Evolutionary conservation across 2,888 invertebrate species (phyloP).

Genomic region (Hirtodrosophila duncani): DNA sequence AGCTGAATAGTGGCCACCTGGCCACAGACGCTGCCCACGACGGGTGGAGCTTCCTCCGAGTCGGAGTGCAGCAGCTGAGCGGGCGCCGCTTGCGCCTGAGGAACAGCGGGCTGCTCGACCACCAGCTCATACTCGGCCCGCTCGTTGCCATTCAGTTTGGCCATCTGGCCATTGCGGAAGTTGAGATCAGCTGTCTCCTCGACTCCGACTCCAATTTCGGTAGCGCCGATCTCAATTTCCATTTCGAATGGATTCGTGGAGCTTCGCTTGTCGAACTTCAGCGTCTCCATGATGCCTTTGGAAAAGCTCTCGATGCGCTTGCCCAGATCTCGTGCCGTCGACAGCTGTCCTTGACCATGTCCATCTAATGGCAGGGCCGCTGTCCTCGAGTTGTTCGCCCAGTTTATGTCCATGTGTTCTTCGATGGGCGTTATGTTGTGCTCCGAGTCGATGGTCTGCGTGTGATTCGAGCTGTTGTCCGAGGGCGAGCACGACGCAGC

Average conservation of each 20-base stretch:
- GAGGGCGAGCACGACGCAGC: constrained; percentile 80
- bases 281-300: constrained; percentile 78
- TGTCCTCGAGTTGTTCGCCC: constrained; percentile 77
- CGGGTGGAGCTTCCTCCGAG: constrained; percentile 71
- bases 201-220: constrained; percentile 77
- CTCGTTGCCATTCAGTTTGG: constrained; percentile 77
- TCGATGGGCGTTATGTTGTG: constrained; percentile 79
- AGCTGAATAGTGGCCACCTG: constrained; percentile 71
- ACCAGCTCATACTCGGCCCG: constrained; percentile 54
- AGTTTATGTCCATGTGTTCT: constrained; percentile 78
- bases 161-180: constrained; percentile 74
- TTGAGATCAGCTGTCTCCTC: constrained; percentile 76
- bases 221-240: constrained; percentile 78
- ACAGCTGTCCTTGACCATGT: constrained; percentile 69
- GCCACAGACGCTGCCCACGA: constrained; percentile 3
- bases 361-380: constrained; percentile 64
- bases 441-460: constrained; percentile 78
- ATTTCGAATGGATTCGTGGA: constrained; percentile 78
- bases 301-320: constrained; percentile 78
- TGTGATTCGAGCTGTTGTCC: constrained; percentile 79
- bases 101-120: constrained; percentile 10
- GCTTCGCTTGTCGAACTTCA: constrained; percentile 78
- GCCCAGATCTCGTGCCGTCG: constrained; percentile 77
- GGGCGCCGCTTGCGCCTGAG: not conserved
- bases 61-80: constrained; percentile 61